These are phyloP conservation scores for Lepidostoma basale DNA, from an alignment of 1,140 invertebrate species.

Conservation along the genomic window DNA sequence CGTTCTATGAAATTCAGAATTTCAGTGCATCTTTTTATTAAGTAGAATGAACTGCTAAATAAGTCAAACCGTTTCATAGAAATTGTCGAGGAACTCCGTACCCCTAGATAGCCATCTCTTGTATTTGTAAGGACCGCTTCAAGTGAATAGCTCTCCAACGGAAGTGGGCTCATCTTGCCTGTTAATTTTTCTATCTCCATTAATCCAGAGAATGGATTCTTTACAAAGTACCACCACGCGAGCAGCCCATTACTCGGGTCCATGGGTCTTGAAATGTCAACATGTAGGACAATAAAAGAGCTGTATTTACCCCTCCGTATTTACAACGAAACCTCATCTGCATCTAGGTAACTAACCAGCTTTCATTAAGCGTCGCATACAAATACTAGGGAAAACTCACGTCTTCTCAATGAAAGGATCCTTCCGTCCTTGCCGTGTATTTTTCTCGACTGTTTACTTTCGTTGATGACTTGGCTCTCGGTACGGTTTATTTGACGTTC, in stretches of 20 bases:
- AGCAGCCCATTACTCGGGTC: conserved; percentile 1
- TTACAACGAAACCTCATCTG: conserved; percentile 37
- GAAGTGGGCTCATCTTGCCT: conserved; percentile 27
- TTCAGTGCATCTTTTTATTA: background rate
- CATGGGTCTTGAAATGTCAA: background rate
- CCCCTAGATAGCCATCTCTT: conserved; percentile 20
- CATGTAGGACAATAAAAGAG: conserved; percentile 30
- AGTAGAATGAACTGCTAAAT: background rate
- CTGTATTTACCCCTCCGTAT: conserved; percentile 29
- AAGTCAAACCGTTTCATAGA: background rate
- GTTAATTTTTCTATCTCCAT: conserved; percentile 40
- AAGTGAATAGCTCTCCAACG: conserved; percentile 12
- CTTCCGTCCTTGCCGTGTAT: background rate
- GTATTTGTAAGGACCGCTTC: conserved; percentile 13
- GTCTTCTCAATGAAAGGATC: conserved; percentile 21
- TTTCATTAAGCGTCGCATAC: conserved; percentile 32
- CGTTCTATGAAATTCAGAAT: background rate
- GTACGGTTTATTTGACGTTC: conserved; percentile 5
- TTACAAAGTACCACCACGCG: background rate
- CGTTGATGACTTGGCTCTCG: conserved; percentile 16
- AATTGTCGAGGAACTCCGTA: background rate
- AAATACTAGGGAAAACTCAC: conserved; percentile 23
- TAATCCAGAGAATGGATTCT: conserved; percentile 6
- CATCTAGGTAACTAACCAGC: conserved; percentile 32
- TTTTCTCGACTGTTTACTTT: conserved; percentile 27